Percentiles rank a stretch among this genome's conserved stretches.
These are phyloP conservation scores for Scaptomyza tumidula DNA, from an alignment of 2,888 invertebrate genomes.

Conservation along the genomic window DNA sequence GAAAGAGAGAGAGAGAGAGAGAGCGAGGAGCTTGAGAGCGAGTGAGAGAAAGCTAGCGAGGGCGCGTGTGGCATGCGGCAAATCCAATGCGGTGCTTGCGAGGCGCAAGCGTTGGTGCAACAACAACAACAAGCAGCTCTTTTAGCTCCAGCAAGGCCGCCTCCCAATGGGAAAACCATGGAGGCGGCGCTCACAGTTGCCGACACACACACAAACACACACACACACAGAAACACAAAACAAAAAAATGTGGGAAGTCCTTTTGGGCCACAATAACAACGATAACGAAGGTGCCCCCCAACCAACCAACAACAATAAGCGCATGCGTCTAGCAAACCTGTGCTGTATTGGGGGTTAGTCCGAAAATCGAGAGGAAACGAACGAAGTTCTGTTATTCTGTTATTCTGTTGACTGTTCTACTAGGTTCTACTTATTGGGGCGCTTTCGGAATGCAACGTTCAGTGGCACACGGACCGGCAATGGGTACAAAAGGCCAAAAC, in stretches of 20 bases:
- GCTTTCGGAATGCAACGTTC: slow-evolving; percentile 71
- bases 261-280: slow-evolving; percentile 37
- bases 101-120: slow-evolving; percentile 71
- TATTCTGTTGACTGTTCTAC: slow-evolving; percentile 31
- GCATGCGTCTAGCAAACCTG: slow-evolving; percentile 51
- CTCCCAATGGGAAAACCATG: slow-evolving; percentile 73
- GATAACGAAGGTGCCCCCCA: slow-evolving; percentile 1
- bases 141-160: slow-evolving; percentile 37
- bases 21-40: slow-evolving; percentile 11
- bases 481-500: slow-evolving; percentile 47
- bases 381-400: not conserved
- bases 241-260: slow-evolving; percentile 76
- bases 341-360: slow-evolving; percentile 27
- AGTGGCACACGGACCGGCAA: slow-evolving; percentile 65
- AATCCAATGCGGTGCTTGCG: slow-evolving; percentile 51
- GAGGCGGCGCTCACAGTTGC: slow-evolving; percentile 42
- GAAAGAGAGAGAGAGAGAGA: slow-evolving; percentile 6
- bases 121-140: slow-evolving; percentile 16
- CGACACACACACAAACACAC: slow-evolving; percentile 16
- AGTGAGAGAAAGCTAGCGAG: slow-evolving; percentile 19
- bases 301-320: slow-evolving; percentile 6
- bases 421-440: slow-evolving; percentile 59
- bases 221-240: not conserved
- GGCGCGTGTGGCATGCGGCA: slow-evolving; percentile 28
- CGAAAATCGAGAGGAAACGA: slow-evolving; percentile 25